Evolutionary conservation across 2,888 invertebrate genomes (phyloP).

Genomic region (Drosophila ezoana): DNA sequence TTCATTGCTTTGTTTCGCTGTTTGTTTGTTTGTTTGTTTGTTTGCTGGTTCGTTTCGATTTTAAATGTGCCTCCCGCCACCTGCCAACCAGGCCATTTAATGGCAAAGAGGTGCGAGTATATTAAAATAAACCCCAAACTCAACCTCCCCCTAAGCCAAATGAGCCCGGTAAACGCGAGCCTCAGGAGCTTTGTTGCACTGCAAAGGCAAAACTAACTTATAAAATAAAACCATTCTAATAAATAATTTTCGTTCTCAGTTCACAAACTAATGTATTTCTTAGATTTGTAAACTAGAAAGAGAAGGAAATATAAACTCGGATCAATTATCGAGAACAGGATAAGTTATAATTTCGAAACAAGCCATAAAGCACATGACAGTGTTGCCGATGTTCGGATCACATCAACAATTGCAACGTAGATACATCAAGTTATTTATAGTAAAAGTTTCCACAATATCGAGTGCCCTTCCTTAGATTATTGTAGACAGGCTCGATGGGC

Average conservation of each 20-base stretch:
- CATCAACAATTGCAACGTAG: neutral
- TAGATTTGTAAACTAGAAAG: too few relatives aligned
- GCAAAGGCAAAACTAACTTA: too few relatives aligned
- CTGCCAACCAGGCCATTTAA: slow-evolving; percentile 7
- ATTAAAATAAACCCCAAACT: slow-evolving; percentile 57
- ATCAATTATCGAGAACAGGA: too few relatives aligned
- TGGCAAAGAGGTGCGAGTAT: slow-evolving; percentile 61
- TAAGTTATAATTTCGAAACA: neutral
- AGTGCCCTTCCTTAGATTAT: slow-evolving; percentile 10
- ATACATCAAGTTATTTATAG: slow-evolving; percentile 19
- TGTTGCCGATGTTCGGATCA: neutral
- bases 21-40: slow-evolving; percentile 50
- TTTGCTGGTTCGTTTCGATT: slow-evolving; percentile 66
- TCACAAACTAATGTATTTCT: too few relatives aligned
- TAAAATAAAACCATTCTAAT: too few relatives aligned
- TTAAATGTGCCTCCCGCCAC: slow-evolving; percentile 67
- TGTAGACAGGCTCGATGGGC: slow-evolving; percentile 35
- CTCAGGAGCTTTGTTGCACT: too few relatives aligned
- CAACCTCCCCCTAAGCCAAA: neutral
- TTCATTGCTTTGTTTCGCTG: slow-evolving; percentile 73
- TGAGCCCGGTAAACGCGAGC: too few relatives aligned
- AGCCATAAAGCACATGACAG: too few relatives aligned
- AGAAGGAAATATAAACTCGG: too few relatives aligned
- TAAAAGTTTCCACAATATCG: slow-evolving; percentile 67
- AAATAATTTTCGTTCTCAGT: too few relatives aligned